These are phyloP conservation scores for Tetragnatha montana DNA, from an alignment of 2,888 invertebrate genomes.

Conservation along the genomic window DNA sequence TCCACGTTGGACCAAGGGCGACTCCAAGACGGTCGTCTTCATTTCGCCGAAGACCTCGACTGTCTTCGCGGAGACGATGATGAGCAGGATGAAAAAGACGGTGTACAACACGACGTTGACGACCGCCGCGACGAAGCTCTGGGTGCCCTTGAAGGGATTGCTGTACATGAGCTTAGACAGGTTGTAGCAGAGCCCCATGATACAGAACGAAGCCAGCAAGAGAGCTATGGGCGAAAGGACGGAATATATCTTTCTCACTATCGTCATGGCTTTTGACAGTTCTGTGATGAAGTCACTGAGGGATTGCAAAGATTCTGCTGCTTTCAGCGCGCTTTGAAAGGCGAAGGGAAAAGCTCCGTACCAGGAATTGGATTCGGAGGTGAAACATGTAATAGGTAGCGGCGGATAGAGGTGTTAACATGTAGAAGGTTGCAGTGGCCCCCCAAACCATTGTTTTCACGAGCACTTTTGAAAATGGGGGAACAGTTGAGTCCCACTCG, in stretches of 20 bases:
- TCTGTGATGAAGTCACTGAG: too few relatives aligned
- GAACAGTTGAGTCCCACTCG: not conserved
- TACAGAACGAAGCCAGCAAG: constrained; percentile 8
- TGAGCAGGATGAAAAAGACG: not conserved
- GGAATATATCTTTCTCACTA: too few relatives aligned
- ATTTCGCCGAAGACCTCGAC: not conserved
- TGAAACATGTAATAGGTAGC: not conserved
- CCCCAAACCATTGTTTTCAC: not conserved
- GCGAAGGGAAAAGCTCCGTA: not conserved
- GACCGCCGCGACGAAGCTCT: not conserved
- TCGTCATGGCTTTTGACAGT: too few relatives aligned
- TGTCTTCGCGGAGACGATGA: too few relatives aligned
- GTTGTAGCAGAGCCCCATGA: constrained; percentile 11
- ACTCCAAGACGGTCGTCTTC: not conserved
- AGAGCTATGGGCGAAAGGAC: not conserved
- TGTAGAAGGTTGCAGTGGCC: not conserved
- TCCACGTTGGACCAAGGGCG: not conserved
- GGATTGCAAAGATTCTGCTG: too few relatives aligned
- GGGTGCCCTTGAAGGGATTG: not conserved
- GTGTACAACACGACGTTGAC: not conserved
- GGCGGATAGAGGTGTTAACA: not conserved
- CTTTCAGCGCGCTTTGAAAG: not conserved
- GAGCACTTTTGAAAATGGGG: not conserved
- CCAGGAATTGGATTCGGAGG: not conserved
- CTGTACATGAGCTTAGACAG: constrained; percentile 1